phyloP scores from a whole-genome alignment of 2,113 vertebrate species.

The Ascaphus truei region DNA sequence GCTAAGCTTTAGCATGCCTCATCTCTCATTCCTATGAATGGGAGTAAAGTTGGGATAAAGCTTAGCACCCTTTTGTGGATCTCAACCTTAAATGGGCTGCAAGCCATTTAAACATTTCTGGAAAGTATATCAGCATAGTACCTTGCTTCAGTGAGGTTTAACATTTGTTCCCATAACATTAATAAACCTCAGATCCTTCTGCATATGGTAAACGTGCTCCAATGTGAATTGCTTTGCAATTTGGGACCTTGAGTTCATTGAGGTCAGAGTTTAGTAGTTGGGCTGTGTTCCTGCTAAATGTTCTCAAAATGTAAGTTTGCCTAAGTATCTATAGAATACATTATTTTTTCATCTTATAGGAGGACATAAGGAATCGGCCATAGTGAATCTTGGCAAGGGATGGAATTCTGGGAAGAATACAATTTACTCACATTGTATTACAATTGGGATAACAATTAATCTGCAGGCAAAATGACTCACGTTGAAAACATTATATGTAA shows the following conservation, averaged over 20 bases:
- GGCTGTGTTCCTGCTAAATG: background rate
- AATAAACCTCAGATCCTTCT: background rate
- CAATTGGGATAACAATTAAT: background rate
- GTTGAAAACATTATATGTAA: conserved; percentile 2
- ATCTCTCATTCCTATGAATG: too few species aligned
- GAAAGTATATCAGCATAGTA: too few species aligned
- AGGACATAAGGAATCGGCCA: background rate
- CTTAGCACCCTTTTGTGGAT: too few species aligned
- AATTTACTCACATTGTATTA: background rate
- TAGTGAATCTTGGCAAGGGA: background rate
- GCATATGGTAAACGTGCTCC: background rate
- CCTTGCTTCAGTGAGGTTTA: too few species aligned
- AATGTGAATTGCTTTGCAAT: background rate
- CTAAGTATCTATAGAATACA: too few species aligned
- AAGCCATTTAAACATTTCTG: too few species aligned
- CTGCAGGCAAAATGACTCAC: conserved; percentile 15
- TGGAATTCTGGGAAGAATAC: background rate
- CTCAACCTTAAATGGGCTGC: too few species aligned
- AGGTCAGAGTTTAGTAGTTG: background rate
- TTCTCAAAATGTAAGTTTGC: too few species aligned
- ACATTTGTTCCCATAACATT: too few species aligned
- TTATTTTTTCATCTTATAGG: background rate
- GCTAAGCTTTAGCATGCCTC: too few species aligned
- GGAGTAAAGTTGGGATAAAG: too few species aligned
- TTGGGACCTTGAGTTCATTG: background rate